These are phyloP conservation scores for Priocnemis perturbator DNA, from an alignment of 2,888 invertebrate species.

Conservation along the genomic window DNA sequence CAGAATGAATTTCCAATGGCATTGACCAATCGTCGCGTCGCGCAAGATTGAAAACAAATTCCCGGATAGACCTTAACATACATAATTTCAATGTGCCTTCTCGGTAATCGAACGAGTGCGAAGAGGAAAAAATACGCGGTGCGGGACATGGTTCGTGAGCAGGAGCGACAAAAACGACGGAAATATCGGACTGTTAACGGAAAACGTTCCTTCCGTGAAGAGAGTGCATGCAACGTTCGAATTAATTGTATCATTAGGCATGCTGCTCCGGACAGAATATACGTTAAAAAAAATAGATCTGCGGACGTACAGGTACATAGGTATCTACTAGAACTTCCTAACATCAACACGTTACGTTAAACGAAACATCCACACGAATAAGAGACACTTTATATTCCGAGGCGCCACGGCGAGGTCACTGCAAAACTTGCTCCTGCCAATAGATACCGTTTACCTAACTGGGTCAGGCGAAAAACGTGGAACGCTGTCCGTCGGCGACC, in stretches of 20 bases:
- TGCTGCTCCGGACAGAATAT: too few relatives aligned
- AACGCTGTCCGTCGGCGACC: neutral
- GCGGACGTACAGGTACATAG: too few relatives aligned
- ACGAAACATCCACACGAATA: neutral
- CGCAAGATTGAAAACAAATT: conserved; percentile 29
- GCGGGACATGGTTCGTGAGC: conserved; percentile 12
- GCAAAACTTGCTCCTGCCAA: conserved; percentile 1
- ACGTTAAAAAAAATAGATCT: too few relatives aligned
- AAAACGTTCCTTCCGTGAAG: neutral
- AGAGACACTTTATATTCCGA: conserved; percentile 6
- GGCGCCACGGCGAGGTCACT: neutral
- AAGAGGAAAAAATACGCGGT: neutral
- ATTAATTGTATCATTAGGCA: too few relatives aligned
- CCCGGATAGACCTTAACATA: conserved; percentile 37
- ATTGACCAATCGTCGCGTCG: conserved; percentile 19
- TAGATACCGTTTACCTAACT: conserved; percentile 9
- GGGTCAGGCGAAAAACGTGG: conserved; percentile 1
- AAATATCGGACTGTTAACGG: neutral
- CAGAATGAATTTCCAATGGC: conserved; percentile 30
- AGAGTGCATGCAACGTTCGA: too few relatives aligned
- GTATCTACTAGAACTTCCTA: too few relatives aligned
- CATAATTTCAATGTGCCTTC: conserved; percentile 33
- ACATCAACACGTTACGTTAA: too few relatives aligned
- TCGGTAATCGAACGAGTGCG: neutral
- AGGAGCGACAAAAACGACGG: conserved; percentile 30